Percentiles rank a stretch among this genome's conserved stretches.
Conservation (phyloP, 1,140 invertebrate genomes). For the Mya arenaria region DNA sequence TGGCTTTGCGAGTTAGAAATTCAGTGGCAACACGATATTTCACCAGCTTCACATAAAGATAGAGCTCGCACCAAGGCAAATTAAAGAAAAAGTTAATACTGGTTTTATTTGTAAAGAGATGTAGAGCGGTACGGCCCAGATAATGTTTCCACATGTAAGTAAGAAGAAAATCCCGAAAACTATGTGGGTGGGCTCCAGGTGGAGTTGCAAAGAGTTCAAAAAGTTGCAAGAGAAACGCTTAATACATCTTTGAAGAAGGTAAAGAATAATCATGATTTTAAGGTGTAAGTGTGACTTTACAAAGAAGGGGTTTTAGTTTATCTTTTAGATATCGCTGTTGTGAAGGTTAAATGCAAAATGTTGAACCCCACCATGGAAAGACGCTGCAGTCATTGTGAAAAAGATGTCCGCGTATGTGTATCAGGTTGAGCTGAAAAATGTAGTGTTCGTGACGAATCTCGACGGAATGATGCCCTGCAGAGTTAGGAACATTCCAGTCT, state of each 20-base stretch:
- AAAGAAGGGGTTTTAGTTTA: neutral
- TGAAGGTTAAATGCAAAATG: slow-evolving; percentile 50
- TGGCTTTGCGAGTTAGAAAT: neutral
- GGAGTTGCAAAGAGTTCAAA: neutral
- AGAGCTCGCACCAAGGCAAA: neutral
- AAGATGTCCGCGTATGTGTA: neutral
- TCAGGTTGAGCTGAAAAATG: slow-evolving; percentile 1
- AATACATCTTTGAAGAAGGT: neutral
- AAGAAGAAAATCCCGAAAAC: neutral
- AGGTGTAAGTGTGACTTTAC: neutral
- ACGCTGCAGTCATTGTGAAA: neutral
- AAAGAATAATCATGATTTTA: neutral
- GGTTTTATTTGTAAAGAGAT: neutral
- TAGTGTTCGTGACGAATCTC: neutral
- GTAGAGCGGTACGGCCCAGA: neutral
- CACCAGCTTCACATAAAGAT: neutral
- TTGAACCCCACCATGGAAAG: slow-evolving; percentile 9
- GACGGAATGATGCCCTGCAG: too few species aligned
- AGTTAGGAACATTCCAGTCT: neutral
- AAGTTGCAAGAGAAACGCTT: neutral
- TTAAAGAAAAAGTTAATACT: neutral
- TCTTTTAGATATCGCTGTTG: slow-evolving; percentile 30
- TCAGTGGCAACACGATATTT: neutral
- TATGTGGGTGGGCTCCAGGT: neutral
- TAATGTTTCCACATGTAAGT: neutral